phyloP scores from a whole-genome alignment of 2,888 invertebrate genomes.

The Tipula unca region DNA sequence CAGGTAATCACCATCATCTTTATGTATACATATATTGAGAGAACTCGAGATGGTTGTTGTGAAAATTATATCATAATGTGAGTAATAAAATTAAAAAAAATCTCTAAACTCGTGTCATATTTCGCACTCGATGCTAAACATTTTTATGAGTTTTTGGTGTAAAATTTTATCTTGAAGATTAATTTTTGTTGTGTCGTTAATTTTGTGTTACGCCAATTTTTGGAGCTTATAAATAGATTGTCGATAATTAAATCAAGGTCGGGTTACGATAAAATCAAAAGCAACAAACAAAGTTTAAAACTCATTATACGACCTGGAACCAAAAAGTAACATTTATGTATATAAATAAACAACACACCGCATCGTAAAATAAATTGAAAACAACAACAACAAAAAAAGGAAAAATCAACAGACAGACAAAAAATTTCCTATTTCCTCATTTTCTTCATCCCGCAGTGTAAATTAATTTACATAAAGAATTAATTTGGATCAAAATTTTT shows the following conservation, averaged over 20 bases:
- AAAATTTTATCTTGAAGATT: neutral
- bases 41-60: neutral
- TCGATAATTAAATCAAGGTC: neutral
- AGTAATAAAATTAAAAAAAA: neutral
- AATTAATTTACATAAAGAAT: constrained; percentile 14
- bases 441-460: neutral
- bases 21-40: neutral
- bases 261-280: neutral
- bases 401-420: neutral
- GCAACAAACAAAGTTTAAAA: neutral
- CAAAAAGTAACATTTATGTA: neutral
- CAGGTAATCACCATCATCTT: neutral
- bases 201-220: neutral
- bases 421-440: neutral
- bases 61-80: neutral
- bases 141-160: neutral
- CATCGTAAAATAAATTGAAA: neutral
- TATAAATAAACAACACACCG: neutral
- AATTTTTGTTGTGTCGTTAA: neutral
- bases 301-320: neutral
- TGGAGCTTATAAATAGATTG: neutral
- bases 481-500: neutral
- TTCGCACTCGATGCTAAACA: neutral
- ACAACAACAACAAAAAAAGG: neutral
- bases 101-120: neutral